These are phyloP conservation scores for Neodiprion virginianus DNA, from an alignment of 1,140 invertebrate species.

Conservation along the genomic window DNA sequence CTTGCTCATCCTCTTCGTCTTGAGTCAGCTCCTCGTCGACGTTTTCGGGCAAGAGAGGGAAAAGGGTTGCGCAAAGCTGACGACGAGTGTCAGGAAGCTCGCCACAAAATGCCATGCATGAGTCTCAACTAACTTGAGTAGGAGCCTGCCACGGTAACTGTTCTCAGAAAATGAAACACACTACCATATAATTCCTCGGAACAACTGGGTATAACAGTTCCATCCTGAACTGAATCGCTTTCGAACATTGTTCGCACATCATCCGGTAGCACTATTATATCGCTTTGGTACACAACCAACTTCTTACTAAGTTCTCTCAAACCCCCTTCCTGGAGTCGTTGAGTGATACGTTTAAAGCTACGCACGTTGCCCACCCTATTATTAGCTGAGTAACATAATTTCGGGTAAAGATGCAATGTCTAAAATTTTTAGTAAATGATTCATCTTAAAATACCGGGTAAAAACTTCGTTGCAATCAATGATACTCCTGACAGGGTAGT, in stretches of 20 bases:
- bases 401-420: too few relatives aligned
- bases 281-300: neutral
- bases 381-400: too few relatives aligned
- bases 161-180: slow-evolving; percentile 11
- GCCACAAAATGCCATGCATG: slow-evolving; percentile 12
- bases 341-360: too few relatives aligned
- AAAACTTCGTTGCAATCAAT: too few relatives aligned
- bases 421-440: too few relatives aligned
- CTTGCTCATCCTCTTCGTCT: too few relatives aligned
- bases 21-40: neutral
- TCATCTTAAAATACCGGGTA: too few relatives aligned
- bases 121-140: neutral
- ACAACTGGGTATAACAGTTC: slow-evolving; percentile 2
- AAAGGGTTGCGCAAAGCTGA: slow-evolving; percentile 9
- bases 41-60: neutral
- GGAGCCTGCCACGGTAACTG: neutral
- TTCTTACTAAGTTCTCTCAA: neutral
- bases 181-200: neutral
- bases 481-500: too few relatives aligned
- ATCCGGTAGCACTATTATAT: neutral
- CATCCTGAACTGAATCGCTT: neutral
- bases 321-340: neutral
- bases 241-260: neutral
- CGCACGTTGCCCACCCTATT: too few relatives aligned
- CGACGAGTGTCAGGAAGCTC: slow-evolving; percentile 7